Conservation (phyloP, 2,888 invertebrate genomes). For the Drosophila diplacantha region DNA sequence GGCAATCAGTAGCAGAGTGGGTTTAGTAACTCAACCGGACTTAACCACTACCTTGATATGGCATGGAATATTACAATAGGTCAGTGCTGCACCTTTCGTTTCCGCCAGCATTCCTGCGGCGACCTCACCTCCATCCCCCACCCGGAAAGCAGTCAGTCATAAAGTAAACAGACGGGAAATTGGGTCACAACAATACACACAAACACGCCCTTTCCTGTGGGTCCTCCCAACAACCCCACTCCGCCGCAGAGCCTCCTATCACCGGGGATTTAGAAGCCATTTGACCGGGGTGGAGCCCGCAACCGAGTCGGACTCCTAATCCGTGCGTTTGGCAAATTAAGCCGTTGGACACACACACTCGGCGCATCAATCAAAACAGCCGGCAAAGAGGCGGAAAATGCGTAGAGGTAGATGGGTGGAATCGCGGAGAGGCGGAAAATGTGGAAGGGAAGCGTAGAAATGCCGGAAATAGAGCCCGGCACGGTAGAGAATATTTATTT, state of each 20-base stretch:
- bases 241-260: slow-evolving; percentile 7
- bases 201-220: slow-evolving; percentile 30
- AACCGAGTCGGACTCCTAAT: slow-evolving; percentile 29
- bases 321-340: slow-evolving; percentile 58
- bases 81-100: slow-evolving; percentile 50
- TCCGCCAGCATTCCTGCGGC: slow-evolving; percentile 20
- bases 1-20: slow-evolving; percentile 3
- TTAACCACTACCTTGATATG: slow-evolving; percentile 34
- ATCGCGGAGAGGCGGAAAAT: not conserved
- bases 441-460: not conserved
- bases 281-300: slow-evolving; percentile 36
- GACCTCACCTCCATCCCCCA: slow-evolving; percentile 2
- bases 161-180: slow-evolving; percentile 42
- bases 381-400: slow-evolving; percentile 14
- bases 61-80: slow-evolving; percentile 48
- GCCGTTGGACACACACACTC: slow-evolving; percentile 38
- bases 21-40: slow-evolving; percentile 12
- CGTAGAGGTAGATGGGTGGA: slow-evolving; percentile 5
- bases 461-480: slow-evolving; percentile 52
- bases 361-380: slow-evolving; percentile 36
- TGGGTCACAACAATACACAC: slow-evolving; percentile 52
- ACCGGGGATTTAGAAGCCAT: slow-evolving; percentile 39
- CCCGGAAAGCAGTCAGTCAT: slow-evolving; percentile 1
- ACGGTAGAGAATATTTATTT: slow-evolving; percentile 45
- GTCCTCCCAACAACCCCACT: not conserved